A percentile compares a stretch with the other conserved stretches of the same genome.
Conservation (phyloP, 2,888 invertebrate species). For the Spisula subtruncata region DNA sequence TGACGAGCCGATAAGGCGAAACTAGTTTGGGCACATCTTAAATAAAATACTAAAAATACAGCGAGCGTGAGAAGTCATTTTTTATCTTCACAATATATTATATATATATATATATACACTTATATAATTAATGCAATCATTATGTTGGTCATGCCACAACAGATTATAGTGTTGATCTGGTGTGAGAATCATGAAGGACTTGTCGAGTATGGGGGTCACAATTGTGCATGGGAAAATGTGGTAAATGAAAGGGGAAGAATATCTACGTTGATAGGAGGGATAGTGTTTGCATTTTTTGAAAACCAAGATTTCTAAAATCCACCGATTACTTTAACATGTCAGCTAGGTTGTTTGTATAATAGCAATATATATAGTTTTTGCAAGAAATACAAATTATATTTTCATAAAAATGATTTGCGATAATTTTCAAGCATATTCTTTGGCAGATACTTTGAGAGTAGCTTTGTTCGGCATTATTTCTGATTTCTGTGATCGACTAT, state of each 20-base stretch:
- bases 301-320: slow-evolving; percentile 5
- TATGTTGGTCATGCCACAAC: not conserved
- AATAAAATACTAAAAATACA: no score
- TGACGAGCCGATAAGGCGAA: no score
- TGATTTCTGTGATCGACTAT: no score
- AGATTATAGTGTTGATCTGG: slow-evolving; percentile 10
- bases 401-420: not conserved
- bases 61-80: no score
- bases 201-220: not conserved
- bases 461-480: no score
- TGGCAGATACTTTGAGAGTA: no score
- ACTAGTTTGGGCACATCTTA: no score
- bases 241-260: not conserved
- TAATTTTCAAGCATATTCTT: not conserved
- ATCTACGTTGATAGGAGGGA: not conserved
- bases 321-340: not conserved
- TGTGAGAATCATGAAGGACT: not conserved
- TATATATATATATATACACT: no score
- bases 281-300: slow-evolving; percentile 12
- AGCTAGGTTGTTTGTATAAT: not conserved
- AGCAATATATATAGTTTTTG: no score
- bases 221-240: slow-evolving; percentile 10
- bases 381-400: not conserved
- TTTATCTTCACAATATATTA: no score
- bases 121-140: not conserved